phyloP scores from a whole-genome alignment of 2,797 vertebrate genomes.

The Delichon dasypus region DNA sequence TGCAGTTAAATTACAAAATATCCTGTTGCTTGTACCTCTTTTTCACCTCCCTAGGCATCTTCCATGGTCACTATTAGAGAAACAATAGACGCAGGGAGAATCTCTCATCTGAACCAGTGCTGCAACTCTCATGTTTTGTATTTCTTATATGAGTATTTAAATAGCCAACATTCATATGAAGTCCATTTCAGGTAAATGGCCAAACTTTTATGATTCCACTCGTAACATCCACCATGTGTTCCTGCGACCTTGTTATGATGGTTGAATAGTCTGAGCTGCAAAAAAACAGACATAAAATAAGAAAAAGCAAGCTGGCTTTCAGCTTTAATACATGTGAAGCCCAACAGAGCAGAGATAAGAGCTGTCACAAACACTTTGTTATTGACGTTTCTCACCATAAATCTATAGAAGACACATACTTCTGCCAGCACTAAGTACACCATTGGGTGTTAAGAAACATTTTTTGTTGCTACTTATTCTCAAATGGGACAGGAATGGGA shows the following conservation, averaged over 20 bases:
- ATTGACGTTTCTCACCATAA: conserved; percentile 36
- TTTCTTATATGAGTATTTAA: background rate
- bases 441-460: background rate
- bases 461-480: background rate
- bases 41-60: background rate
- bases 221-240: background rate
- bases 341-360: conserved; percentile 12
- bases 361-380: conserved; percentile 14
- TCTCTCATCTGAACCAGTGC: background rate
- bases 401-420: background rate
- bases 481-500: background rate
- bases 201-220: background rate
- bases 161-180: background rate
- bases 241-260: background rate
- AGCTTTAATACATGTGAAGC: background rate
- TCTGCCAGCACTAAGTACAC: background rate
- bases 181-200: background rate
- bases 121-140: background rate
- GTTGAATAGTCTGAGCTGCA: background rate
- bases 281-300: background rate
- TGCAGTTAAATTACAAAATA: background rate
- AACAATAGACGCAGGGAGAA: background rate
- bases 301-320: background rate
- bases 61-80: background rate
- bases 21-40: background rate